Evolutionary conservation across 2,888 invertebrate species (phyloP).

Genomic region (Augochlorella aurata): DNA sequence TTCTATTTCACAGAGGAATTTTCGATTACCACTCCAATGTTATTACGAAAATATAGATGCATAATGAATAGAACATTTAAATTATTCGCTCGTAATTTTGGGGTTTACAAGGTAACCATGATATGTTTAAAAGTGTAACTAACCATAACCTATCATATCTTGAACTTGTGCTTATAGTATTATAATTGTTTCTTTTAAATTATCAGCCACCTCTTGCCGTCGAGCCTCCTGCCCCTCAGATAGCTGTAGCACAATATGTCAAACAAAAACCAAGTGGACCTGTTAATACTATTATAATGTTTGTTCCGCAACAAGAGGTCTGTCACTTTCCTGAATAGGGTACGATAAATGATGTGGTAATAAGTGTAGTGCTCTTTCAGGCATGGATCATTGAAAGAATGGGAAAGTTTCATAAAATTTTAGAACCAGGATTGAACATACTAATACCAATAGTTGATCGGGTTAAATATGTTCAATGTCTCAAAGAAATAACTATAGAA

Average conservation of each 20-base stretch:
- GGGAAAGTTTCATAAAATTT: constrained; percentile 96
- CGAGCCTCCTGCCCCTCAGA: constrained; percentile 14
- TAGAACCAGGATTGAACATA: constrained; percentile 97
- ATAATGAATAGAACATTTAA: constrained; percentile 64
- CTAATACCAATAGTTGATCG: constrained; percentile 95
- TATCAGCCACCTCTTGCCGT: constrained; percentile 6
- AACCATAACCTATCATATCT: neutral
- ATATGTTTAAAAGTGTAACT: neutral
- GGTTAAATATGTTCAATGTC: constrained; percentile 98
- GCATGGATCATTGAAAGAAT: constrained; percentile 99
- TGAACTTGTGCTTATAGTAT: neutral
- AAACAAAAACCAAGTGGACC: constrained; percentile 86
- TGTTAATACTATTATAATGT: constrained; percentile 95
- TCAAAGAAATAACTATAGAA: constrained; percentile 99
- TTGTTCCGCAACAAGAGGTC: constrained; percentile 99
- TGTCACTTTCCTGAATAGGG: constrained; percentile 3
- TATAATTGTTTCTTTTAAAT: constrained; percentile 22
- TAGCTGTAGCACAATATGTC: neutral
- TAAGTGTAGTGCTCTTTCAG: constrained; percentile 82
- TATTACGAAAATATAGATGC: constrained; percentile 38
- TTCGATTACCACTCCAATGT: constrained; percentile 9
- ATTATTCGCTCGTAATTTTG: constrained; percentile 68
- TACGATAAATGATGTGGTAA: neutral
- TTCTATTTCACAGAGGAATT: neutral
- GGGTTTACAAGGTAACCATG: constrained; percentile 66